Conservation (phyloP, 2,888 invertebrate species). For the Laspeyria flexula region DNA sequence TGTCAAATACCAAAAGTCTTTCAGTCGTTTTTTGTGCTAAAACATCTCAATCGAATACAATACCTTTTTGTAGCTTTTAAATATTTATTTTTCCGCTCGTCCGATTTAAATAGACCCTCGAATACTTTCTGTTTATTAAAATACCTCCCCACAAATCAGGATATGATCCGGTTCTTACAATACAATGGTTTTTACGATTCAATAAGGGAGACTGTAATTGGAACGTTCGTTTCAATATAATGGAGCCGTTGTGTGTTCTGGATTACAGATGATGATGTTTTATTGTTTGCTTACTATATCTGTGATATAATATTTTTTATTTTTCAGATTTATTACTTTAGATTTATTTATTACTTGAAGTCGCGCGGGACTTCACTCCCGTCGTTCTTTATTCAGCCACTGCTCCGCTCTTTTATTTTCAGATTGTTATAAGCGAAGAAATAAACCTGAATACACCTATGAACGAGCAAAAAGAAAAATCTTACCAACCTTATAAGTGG, state of each 20-base stretch:
- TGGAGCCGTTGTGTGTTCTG: slow-evolving; percentile 22
- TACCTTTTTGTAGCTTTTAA: slow-evolving; percentile 32
- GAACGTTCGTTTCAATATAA: slow-evolving; percentile 29
- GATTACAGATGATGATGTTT: slow-evolving; percentile 34
- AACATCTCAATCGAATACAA: slow-evolving; percentile 19
- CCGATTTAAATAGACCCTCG: slow-evolving; percentile 18
- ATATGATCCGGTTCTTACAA: slow-evolving; percentile 33
- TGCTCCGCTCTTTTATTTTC: too few species aligned
- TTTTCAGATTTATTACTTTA: too few species aligned
- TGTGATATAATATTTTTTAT: slow-evolving; percentile 1
- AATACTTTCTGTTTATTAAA: slow-evolving; percentile 44
- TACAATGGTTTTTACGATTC: slow-evolving; percentile 43
- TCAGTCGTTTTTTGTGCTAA: slow-evolving; percentile 12
- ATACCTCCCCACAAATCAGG: slow-evolving; percentile 34
- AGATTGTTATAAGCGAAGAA: too few species aligned
- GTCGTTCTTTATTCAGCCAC: too few species aligned
- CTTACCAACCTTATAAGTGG: too few species aligned
- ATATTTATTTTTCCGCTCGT: slow-evolving; percentile 25
- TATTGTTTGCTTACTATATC: slow-evolving; percentile 36
- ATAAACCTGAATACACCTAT: too few species aligned
- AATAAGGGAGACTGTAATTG: slow-evolving; percentile 39
- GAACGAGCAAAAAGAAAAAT: too few species aligned
- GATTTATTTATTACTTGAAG: too few species aligned
- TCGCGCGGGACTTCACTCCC: too few species aligned
- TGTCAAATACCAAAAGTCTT: too few species aligned